Percentiles rank a stretch among this genome's conserved stretches.
phyloP scores from a whole-genome alignment of 2,888 invertebrate species.

The Antitype chi region DNA sequence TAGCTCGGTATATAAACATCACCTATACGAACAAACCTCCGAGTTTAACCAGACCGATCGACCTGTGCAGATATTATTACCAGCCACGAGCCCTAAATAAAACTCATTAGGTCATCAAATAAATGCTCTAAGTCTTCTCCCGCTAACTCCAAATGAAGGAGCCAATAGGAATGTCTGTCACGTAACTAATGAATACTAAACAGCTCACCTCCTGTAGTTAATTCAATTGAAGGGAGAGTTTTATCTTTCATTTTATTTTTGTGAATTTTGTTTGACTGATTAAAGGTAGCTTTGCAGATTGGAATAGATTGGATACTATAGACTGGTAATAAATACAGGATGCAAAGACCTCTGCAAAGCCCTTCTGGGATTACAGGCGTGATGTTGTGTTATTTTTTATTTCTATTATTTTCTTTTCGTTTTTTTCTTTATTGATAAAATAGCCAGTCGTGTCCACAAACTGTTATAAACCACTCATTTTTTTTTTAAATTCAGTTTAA shows the following conservation, averaged over 20 bases:
- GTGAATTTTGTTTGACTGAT: neutral
- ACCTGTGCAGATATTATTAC: neutral
- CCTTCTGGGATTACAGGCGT: too few relatives aligned
- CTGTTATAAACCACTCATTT: too few relatives aligned
- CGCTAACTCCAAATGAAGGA: neutral
- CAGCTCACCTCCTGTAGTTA: constrained; percentile 19
- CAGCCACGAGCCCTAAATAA: neutral
- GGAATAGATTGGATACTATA: neutral
- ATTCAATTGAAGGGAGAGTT: constrained; percentile 28
- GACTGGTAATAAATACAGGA: neutral
- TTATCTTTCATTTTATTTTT: constrained; percentile 1
- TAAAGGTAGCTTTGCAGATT: constrained; percentile 10
- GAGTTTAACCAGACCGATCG: neutral
- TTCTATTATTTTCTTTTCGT: too few relatives aligned
- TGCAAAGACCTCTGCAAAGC: neutral
- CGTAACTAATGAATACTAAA: constrained; percentile 40
- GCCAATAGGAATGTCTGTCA: constrained; percentile 22
- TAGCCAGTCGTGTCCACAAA: too few relatives aligned
- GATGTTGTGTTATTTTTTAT: too few relatives aligned
- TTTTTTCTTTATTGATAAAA: too few relatives aligned
- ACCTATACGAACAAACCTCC: neutral
- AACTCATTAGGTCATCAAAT: constrained; percentile 13
- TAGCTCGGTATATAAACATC: neutral
- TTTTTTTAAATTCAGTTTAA: too few relatives aligned
- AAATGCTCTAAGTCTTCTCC: constrained; percentile 18